Conservation (phyloP, 2,797 vertebrate species). For the Falco columbarius region DNA sequence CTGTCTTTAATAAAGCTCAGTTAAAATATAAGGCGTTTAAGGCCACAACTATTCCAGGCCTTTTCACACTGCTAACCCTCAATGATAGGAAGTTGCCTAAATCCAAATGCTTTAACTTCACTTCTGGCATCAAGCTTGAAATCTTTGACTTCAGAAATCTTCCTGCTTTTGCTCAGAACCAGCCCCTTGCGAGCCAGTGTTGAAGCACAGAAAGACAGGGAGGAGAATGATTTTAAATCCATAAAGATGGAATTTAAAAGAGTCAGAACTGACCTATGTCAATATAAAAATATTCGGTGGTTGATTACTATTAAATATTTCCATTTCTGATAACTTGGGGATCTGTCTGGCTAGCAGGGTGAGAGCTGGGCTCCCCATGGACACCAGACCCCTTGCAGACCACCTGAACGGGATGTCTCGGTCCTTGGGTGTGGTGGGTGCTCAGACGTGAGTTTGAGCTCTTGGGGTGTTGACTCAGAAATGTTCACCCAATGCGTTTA, state of each 20-base stretch:
- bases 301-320: not conserved
- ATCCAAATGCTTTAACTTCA: not conserved
- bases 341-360: not conserved
- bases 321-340: not conserved
- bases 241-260: not conserved
- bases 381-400: not conserved
- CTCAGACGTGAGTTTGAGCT: not conserved
- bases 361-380: not conserved
- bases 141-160: not conserved
- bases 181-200: not conserved
- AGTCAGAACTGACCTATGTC: not conserved
- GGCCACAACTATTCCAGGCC: not conserved
- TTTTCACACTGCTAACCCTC: not conserved
- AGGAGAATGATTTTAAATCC: not conserved
- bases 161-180: not conserved
- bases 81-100: not conserved
- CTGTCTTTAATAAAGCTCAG: not conserved
- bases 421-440: not conserved
- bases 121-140: not conserved
- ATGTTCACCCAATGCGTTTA: not conserved
- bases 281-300: not conserved
- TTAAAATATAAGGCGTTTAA: not conserved
- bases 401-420: rapidly evolving
- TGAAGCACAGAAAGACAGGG: not conserved
- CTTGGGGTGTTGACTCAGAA: not conserved